phyloP scores from a whole-genome alignment of 2,888 invertebrate species.

The Cataglyphis albicans region DNA sequence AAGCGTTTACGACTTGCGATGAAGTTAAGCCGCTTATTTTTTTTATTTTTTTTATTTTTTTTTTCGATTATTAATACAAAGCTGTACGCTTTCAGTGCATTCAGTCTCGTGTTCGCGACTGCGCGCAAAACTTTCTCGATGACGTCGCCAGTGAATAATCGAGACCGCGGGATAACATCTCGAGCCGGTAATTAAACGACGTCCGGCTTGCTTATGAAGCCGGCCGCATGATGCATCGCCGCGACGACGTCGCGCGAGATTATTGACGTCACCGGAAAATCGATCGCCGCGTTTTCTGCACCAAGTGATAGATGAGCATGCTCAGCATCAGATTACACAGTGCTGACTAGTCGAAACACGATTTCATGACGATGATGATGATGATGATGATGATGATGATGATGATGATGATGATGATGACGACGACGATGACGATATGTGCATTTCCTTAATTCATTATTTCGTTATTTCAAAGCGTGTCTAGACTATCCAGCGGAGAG shows the following conservation, averaged over 20 bases:
- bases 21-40: neutral
- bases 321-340: constrained; percentile 40
- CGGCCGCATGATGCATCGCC: constrained; percentile 63
- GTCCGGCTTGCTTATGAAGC: constrained; percentile 66
- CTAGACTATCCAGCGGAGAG: neutral
- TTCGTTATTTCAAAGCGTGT: neutral
- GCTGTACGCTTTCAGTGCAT: neutral
- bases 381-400: neutral
- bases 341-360: constrained; percentile 4
- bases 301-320: constrained; percentile 65
- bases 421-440: neutral
- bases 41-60: neutral
- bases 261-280: constrained; percentile 64
- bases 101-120: neutral
- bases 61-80: neutral
- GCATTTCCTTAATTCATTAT: constrained; percentile 18
- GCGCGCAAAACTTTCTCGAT: constrained; percentile 15
- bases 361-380: neutral
- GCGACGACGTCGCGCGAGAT: constrained; percentile 58
- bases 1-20: neutral
- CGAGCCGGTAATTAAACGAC: constrained; percentile 70
- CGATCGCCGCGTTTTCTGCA: constrained; percentile 56
- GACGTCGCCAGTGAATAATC: constrained; percentile 53
- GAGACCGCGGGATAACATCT: constrained; percentile 59
- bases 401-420: neutral